Conservation (phyloP, 2,113 vertebrate genomes). For the Scytalopus superciliaris region DNA sequence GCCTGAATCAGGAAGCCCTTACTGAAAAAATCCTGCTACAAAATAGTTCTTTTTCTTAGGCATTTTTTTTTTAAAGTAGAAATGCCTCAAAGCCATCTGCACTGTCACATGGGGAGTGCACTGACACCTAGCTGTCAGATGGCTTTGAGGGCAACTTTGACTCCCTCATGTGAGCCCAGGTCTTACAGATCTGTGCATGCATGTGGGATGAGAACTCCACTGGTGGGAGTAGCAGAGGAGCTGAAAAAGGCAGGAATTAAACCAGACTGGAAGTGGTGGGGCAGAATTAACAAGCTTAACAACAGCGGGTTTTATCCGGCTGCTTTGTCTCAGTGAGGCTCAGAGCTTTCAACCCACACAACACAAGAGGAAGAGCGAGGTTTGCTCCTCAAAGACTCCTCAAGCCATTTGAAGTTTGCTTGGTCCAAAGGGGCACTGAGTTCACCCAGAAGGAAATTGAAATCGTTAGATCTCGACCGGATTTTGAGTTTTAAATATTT, state of each 20-base stretch:
- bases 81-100: neutral
- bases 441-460: neutral
- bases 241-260: neutral
- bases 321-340: fast-evolving
- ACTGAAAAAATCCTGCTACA: neutral
- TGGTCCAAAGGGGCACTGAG: neutral
- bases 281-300: neutral
- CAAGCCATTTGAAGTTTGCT: neutral
- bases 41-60: neutral
- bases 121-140: neutral
- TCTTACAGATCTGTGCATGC: neutral
- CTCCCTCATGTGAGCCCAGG: neutral
- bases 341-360: neutral
- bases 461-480: neutral
- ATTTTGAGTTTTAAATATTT: neutral
- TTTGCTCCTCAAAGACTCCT: neutral
- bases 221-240: neutral
- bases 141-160: neutral
- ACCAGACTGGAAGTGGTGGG: neutral
- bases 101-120: neutral
- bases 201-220: neutral
- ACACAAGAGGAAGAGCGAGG: neutral
- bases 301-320: neutral
- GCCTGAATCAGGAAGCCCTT: neutral
- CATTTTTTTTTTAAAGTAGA: neutral